A percentile compares a stretch with the other conserved stretches of the same genome.
Evolutionary conservation across 92 coral and sea anemone genomes (phyloP).

Genomic region (Palythoa heliodiscus): DNA sequence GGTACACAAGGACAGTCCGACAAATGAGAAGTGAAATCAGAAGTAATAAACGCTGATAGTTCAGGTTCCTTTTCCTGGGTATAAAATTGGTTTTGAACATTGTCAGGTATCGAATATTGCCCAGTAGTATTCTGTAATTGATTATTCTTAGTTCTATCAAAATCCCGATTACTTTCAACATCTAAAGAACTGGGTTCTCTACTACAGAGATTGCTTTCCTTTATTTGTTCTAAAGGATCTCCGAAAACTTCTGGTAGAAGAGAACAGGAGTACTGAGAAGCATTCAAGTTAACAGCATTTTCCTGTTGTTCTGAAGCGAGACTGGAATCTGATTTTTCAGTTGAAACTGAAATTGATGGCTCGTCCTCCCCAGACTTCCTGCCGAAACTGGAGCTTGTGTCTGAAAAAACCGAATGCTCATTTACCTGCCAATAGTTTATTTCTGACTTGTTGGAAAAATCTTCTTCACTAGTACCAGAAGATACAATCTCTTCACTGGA

Average conservation of each 20-base stretch:
- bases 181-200: background rate
- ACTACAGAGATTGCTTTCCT: background rate
- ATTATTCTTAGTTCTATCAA: background rate
- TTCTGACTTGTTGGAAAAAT: background rate
- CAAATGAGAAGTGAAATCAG: constrained; percentile 42
- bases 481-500: background rate
- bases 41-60: background rate
- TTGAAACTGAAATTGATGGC: background rate
- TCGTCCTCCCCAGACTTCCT: constrained; percentile 17
- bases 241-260: constrained; percentile 13
- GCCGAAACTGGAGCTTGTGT: constrained; percentile 10
- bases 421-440: too few relatives aligned
- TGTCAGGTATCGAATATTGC: background rate
- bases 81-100: background rate
- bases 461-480: background rate
- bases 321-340: background rate
- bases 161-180: background rate
- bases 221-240: background rate
- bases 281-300: background rate
- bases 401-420: background rate
- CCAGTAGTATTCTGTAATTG: background rate
- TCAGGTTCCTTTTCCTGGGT: background rate
- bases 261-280: background rate
- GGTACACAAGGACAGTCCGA: constrained; percentile 67
- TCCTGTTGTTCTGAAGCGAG: background rate